Percentiles rank a stretch among this genome's conserved stretches.
These are phyloP conservation scores for Acheta domesticus DNA, from an alignment of 2,888 invertebrate genomes.

Conservation along the genomic window DNA sequence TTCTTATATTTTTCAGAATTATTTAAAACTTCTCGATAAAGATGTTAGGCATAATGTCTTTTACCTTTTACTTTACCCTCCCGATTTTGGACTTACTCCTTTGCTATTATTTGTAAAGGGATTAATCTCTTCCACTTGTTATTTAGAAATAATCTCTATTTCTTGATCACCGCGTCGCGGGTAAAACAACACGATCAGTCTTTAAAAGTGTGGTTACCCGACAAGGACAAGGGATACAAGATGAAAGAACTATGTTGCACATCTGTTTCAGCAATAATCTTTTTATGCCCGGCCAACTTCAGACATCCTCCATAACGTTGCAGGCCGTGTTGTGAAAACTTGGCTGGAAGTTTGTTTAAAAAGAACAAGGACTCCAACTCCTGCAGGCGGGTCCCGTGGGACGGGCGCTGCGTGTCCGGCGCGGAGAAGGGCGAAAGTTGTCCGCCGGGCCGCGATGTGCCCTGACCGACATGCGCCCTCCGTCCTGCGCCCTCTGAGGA, in stretches of 20 bases:
- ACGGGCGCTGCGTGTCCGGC: neutral
- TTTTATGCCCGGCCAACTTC: neutral
- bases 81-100: too few relatives aligned
- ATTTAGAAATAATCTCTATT: too few relatives aligned
- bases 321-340: neutral
- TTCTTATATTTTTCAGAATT: too few relatives aligned
- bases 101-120: too few relatives aligned
- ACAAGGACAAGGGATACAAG: neutral
- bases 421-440: neutral
- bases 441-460: neutral
- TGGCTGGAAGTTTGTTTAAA: neutral
- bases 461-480: neutral
- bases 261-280: constrained; percentile 3
- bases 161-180: too few relatives aligned
- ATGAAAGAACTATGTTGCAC: neutral
- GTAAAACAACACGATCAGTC: too few relatives aligned
- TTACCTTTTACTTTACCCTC: too few relatives aligned
- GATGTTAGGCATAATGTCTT: too few relatives aligned
- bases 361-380: neutral
- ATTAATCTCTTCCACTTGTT: too few relatives aligned
- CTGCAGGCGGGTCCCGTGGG: neutral
- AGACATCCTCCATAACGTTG: neutral
- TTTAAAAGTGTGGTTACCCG: neutral
- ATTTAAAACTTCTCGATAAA: too few relatives aligned
- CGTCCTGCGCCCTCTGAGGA: neutral